phyloP scores from a whole-genome alignment of 2,888 invertebrate genomes.

The Adineta ricciae region DNA sequence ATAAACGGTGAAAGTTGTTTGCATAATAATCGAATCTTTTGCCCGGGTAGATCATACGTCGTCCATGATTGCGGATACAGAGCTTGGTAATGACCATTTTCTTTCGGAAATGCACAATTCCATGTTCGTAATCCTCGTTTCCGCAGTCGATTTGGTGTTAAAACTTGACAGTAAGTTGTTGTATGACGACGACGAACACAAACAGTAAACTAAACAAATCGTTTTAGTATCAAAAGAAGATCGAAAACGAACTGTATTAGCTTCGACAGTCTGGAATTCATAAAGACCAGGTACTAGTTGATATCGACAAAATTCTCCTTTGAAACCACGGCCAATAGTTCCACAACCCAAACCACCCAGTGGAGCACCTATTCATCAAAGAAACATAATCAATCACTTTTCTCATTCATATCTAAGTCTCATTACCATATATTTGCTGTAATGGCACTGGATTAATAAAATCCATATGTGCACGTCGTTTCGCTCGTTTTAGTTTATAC shows the following conservation, averaged over 20 bases:
- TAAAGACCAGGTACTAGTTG: slow-evolving; percentile 69
- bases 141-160: slow-evolving; percentile 38
- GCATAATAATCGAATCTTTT: slow-evolving; percentile 67
- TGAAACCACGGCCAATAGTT: slow-evolving; percentile 77
- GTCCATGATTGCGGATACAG: slow-evolving; percentile 87
- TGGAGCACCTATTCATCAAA: slow-evolving; percentile 56
- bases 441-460: slow-evolving; percentile 28
- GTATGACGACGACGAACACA: slow-evolving; percentile 57
- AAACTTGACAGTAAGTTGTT: slow-evolving; percentile 49
- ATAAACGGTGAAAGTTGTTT: slow-evolving; percentile 81
- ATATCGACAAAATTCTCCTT: slow-evolving; percentile 81
- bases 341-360: slow-evolving; percentile 71
- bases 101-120: slow-evolving; percentile 44
- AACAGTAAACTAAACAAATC: slow-evolving; percentile 80
- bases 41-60: slow-evolving; percentile 70
- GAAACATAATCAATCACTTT: not conserved
- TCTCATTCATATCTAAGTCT: not conserved
- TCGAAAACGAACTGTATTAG: slow-evolving; percentile 21
- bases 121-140: slow-evolving; percentile 40
- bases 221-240: not conserved
- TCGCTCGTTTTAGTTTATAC: not conserved
- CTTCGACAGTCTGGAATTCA: slow-evolving; percentile 28
- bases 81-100: slow-evolving; percentile 57
- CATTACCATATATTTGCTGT: slow-evolving; percentile 28
- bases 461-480: slow-evolving; percentile 25